Evolutionary conservation across 2,797 vertebrate species (phyloP), one percentile per base, ranked within the genome.

Genomic region (Okamejei kenojei): DNA sequence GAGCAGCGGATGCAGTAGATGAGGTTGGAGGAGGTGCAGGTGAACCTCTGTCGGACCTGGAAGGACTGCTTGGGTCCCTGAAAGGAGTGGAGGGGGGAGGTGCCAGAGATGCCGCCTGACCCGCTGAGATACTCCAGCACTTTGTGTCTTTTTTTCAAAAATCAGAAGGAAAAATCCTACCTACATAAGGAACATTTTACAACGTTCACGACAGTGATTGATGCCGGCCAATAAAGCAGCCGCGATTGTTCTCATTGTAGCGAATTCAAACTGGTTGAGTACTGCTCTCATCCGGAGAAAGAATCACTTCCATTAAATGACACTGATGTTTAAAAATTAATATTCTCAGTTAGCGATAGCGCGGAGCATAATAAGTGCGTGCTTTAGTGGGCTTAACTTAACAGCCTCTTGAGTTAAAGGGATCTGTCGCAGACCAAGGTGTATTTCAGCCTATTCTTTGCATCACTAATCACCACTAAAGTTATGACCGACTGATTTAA

Each of bases 271-370:
- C 26, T 84, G 26, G 9, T 84, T 84, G 61, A 58, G 21, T 45
- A 76, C 35, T 45, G 26, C 38, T 6, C 38, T 92, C 35, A 8
- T 23, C 45, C n/a, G 21, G 45, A 8, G 74, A 91, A 92, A 26
- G 73, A 73, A 38, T 29, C 80, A 45, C 68, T 74, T 71, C 38
- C 10, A 76, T 92, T 74, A 54, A 92, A 76, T 92, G 71, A 73
- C 90, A 35, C 23, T 29, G 71, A 58, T 54, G 35, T 76, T 54
- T 76, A 74, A 92, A 68, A 92, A 92, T 92, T 73, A 92, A 76
- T 54, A 58, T n/a, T 58, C 54, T 65, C 84, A 35, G n/a, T 88
- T 32, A 65, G 82, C 2, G 15, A 88, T 32, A n/a, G 32, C 17
- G 68, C n/a, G 35, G n/a, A 32, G 32, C 11, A 7, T 65, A 86